Evolutionary conservation across 2,888 invertebrate genomes (phyloP).

Genomic region (Apodemia mormo): DNA sequence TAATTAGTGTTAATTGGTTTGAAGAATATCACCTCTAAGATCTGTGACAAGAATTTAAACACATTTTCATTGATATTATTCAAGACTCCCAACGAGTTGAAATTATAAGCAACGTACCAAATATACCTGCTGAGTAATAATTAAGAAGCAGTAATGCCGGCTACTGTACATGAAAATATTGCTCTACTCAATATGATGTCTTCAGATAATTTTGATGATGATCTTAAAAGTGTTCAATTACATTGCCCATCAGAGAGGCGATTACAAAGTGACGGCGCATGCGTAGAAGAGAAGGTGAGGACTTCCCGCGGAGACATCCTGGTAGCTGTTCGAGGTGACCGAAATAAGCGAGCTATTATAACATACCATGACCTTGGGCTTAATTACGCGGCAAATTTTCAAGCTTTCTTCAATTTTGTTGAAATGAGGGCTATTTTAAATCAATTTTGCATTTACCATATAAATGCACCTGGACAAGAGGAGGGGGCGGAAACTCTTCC

Average conservation of each 20-base stretch:
- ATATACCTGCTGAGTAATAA: slow-evolving; percentile 14
- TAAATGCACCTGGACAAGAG: slow-evolving; percentile 99
- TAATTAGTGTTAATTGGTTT: slow-evolving; percentile 50
- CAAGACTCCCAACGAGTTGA: neutral
- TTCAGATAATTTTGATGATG: slow-evolving; percentile 94
- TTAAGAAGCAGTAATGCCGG: slow-evolving; percentile 58
- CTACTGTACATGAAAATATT: slow-evolving; percentile 70
- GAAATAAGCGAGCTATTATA: slow-evolving; percentile 94
- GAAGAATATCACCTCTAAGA: neutral
- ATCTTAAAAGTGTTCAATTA: slow-evolving; percentile 94
- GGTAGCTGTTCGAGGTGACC: slow-evolving; percentile 97
- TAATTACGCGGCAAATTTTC: slow-evolving; percentile 96
- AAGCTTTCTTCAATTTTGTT: slow-evolving; percentile 96
- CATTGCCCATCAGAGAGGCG: slow-evolving; percentile 90
- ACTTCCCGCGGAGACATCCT: slow-evolving; percentile 95
- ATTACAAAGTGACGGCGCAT: slow-evolving; percentile 77
- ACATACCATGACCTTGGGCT: slow-evolving; percentile 99
- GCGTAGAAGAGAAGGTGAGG: slow-evolving; percentile 88
- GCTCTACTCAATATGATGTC: slow-evolving; percentile 85
- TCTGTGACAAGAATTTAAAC: neutral
- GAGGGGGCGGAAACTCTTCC: slow-evolving; percentile 96
- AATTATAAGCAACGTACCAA: neutral
- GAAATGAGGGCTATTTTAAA: slow-evolving; percentile 94
- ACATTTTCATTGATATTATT: neutral
- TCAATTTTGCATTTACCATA: slow-evolving; percentile 98